These are phyloP conservation scores for Dolomedes plantarius DNA, from an alignment of 2,888 invertebrate genomes.

Conservation along the genomic window DNA sequence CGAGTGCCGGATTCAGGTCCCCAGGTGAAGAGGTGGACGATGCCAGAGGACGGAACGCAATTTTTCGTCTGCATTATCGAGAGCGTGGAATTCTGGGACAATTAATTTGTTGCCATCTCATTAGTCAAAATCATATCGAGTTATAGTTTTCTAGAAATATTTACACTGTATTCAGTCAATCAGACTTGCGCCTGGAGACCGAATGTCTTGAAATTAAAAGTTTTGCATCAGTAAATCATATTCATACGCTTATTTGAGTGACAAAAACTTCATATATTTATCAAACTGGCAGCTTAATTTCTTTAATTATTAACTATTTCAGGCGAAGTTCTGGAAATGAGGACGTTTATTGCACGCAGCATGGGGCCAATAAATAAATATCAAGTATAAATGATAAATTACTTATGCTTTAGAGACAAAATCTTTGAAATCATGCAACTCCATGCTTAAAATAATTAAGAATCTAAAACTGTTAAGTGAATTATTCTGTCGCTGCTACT, in stretches of 20 bases:
- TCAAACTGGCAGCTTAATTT: too few species aligned
- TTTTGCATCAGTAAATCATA: not conserved
- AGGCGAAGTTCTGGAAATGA: too few species aligned
- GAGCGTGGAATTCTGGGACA: not conserved
- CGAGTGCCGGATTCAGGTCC: not conserved
- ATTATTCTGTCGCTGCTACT: too few species aligned
- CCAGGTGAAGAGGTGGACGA: conserved; percentile 7
- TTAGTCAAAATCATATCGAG: conserved; percentile 13
- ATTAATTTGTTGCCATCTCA: conserved; percentile 16
- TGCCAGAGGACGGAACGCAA: not conserved
- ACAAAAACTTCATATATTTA: too few species aligned
- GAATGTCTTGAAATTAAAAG: not conserved
- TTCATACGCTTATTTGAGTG: not conserved
- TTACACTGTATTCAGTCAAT: not conserved
- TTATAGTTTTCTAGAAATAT: not conserved
- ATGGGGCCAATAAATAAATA: too few species aligned
- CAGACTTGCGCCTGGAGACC: not conserved
- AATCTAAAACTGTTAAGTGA: too few species aligned
- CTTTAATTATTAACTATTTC: too few species aligned
- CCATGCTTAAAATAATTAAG: too few species aligned
- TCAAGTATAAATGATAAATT: too few species aligned
- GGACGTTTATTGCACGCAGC: too few species aligned
- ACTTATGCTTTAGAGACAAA: too few species aligned
- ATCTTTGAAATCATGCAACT: too few species aligned
- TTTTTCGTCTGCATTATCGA: not conserved